Conservation (phyloP, 2,797 vertebrate species). For the Rousettus madagascariensis region DNA sequence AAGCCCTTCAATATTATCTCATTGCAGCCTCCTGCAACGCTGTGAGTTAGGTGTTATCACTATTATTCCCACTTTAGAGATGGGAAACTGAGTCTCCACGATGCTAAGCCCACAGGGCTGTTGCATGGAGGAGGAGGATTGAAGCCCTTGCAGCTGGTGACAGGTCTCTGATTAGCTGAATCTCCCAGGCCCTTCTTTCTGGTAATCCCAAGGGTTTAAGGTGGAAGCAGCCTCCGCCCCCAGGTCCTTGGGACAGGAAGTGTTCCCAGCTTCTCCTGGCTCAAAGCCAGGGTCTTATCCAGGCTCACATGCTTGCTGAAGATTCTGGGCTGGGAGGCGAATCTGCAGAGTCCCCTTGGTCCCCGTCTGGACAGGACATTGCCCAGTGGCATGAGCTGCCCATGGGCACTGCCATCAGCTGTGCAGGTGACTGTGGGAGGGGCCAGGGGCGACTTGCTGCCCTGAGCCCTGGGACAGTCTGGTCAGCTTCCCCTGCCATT, state of each 20-base stretch:
- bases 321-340: conserved; percentile 49
- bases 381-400: background rate
- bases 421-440: background rate
- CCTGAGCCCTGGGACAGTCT: background rate
- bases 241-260: conserved; percentile 59
- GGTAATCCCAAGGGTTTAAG: conserved; percentile 44
- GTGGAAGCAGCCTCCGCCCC: conserved; percentile 20
- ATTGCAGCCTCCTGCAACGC: background rate
- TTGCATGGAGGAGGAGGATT: background rate
- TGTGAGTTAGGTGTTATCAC: background rate
- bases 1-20: background rate
- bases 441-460: background rate
- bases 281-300: conserved; percentile 66
- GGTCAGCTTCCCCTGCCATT: background rate
- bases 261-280: conserved; percentile 73
- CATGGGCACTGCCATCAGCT: background rate
- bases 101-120: background rate
- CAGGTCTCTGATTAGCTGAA: conserved; percentile 19
- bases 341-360: background rate
- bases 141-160: background rate
- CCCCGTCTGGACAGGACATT: conserved; percentile 46
- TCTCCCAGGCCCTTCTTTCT: conserved; percentile 29
- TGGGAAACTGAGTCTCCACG: background rate
- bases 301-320: conserved; percentile 76
- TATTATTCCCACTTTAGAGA: background rate